Evolutionary conservation across 1,140 invertebrate genomes (phyloP).

Genomic region (Drosophila jambulina): DNA sequence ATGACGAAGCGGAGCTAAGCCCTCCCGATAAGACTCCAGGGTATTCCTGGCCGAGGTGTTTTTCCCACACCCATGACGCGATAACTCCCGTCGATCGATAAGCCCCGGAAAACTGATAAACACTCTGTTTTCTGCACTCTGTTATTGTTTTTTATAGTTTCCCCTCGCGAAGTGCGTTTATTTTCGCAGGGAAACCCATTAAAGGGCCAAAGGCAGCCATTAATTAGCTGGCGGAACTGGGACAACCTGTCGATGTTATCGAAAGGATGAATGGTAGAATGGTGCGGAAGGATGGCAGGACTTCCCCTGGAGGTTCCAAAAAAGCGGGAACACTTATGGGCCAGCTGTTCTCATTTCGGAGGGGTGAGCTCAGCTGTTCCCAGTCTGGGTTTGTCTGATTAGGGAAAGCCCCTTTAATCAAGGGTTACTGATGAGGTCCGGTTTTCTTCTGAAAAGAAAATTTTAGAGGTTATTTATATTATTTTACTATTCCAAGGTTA

Average conservation of each 20-base stretch:
- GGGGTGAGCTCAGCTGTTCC: not conserved
- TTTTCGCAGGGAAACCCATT: not conserved
- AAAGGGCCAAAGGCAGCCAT: conserved; percentile 3
- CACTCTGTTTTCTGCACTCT: not conserved
- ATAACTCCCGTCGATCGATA: conserved; percentile 26
- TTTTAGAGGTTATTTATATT: no score
- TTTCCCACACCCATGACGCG: conserved; percentile 19
- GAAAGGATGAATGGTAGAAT: not conserved
- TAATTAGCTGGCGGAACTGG: conserved; percentile 4
- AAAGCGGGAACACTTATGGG: not conserved
- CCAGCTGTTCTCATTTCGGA: conserved; percentile 1
- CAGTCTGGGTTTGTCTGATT: not conserved
- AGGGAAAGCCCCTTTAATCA: not conserved
- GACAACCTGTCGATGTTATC: conserved; percentile 4
- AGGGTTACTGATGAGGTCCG: no score
- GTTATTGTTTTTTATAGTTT: not conserved
- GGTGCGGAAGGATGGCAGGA: not conserved
- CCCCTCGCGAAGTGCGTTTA: not conserved
- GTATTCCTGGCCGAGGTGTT: conserved; percentile 30
- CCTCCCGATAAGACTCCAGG: conserved; percentile 14
- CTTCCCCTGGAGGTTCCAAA: not conserved
- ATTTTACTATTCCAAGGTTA: not conserved
- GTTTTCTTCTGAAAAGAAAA: no score
- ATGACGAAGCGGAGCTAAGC: conserved; percentile 14
- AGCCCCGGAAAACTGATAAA: conserved; percentile 9